phyloP scores from a whole-genome alignment of 2,888 invertebrate genomes.

The Epistrophella euchroma region DNA sequence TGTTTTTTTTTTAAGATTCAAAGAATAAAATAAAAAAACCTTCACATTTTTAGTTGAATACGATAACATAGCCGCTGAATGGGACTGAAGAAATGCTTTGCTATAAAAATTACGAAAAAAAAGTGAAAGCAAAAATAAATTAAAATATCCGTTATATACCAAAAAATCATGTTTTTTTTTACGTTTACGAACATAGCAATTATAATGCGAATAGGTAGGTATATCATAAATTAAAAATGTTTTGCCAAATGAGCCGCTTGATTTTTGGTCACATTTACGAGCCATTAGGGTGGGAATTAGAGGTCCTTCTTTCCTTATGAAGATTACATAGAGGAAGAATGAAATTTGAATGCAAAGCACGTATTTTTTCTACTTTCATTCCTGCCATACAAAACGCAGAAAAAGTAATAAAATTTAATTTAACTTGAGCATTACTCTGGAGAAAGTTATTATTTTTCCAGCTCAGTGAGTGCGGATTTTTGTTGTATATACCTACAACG shows the following conservation, averaged over 20 bases:
- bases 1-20: background rate
- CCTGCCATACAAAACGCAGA: slow-evolving; percentile 30
- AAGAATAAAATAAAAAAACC: background rate
- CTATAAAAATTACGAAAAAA: slow-evolving; percentile 51
- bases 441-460: slow-evolving; percentile 59
- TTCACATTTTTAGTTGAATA: slow-evolving; percentile 1
- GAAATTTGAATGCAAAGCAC: slow-evolving; percentile 61
- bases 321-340: slow-evolving; percentile 1
- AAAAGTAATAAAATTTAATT: slow-evolving; percentile 72
- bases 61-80: slow-evolving; percentile 8
- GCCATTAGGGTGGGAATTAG: slow-evolving; percentile 26
- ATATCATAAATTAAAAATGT: slow-evolving; percentile 70
- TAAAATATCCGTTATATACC: slow-evolving; percentile 36
- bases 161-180: slow-evolving; percentile 14
- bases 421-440: slow-evolving; percentile 65
- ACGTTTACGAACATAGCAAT: slow-evolving; percentile 56
- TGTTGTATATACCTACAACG: background rate
- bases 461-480: slow-evolving; percentile 23
- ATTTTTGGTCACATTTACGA: slow-evolving; percentile 72
- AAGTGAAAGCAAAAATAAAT: slow-evolving; percentile 7
- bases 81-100: background rate
- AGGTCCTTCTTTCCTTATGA: slow-evolving; percentile 21
- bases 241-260: slow-evolving; percentile 70
- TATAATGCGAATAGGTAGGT: slow-evolving; percentile 42
- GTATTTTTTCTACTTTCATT: slow-evolving; percentile 68